Conservation (phyloP, 2,113 vertebrate genomes). For the Centropristis striata region DNA sequence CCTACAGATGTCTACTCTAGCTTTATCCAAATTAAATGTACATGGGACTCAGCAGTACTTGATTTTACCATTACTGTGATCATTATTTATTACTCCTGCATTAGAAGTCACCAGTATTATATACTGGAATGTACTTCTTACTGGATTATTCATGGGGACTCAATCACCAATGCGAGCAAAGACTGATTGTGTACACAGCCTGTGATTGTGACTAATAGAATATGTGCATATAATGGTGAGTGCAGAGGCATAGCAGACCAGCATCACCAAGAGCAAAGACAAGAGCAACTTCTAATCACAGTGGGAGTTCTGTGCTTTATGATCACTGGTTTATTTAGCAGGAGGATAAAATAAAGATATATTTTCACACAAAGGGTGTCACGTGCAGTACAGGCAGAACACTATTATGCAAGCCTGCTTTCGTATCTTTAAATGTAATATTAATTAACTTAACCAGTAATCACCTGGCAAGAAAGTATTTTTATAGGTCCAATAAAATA, state of each 20-base stretch:
- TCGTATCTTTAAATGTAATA: slow-evolving; percentile 5
- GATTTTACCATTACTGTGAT: not conserved
- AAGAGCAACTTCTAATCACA: slow-evolving; percentile 1
- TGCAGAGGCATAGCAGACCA: not conserved
- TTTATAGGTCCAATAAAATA: not conserved
- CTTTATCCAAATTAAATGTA: not conserved
- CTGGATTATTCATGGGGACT: not conserved
- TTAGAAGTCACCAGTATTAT: not conserved
- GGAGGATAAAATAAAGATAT: slow-evolving; percentile 19
- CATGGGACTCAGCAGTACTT: not conserved
- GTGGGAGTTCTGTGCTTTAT: not conserved
- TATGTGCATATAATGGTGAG: not conserved
- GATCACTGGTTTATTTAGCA: not conserved
- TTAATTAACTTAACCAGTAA: not conserved
- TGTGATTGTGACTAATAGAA: not conserved
- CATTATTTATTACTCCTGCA: not conserved
- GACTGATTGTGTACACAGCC: no score
- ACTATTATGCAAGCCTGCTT: not conserved
- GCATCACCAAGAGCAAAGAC: slow-evolving; percentile 7
- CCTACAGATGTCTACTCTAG: not conserved
- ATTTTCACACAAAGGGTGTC: not conserved
- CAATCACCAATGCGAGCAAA: not conserved
- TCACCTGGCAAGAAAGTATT: not conserved
- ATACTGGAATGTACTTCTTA: not conserved
- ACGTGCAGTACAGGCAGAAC: not conserved